Evolutionary conservation across 2,888 invertebrate species (phyloP), one percentile per base, ranked within the genome.

Genomic region (Unio pictorum): DNA sequence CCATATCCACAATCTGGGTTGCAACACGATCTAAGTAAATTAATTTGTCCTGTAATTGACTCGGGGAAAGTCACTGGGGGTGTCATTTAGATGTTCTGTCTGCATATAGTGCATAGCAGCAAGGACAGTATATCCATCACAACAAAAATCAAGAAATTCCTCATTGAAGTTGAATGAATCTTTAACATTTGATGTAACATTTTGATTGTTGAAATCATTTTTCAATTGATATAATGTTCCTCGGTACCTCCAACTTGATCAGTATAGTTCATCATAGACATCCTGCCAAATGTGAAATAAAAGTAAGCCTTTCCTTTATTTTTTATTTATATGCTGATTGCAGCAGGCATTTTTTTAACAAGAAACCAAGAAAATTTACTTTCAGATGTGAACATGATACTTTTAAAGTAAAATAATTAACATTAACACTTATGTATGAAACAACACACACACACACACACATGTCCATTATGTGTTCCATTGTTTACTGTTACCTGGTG

Each of bases 101-200:
- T 67, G 28, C 66, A 73, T 61, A 26, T 57, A 64, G 23, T 70
- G 56, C 56, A 71, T n/a, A 4, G 73, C 76, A 55, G 64, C 61
- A n/a, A 74, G 23, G 8, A 66, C 60, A 17, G 71, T 59, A 64
- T 67, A 75, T 26, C 68, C 73, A 28, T 68, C 30, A n/a, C 64
- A 34, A 30, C 67, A 69, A 56, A 75, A 73, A 3, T 71, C 62
- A 18, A 75, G 55, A 57, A 71, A 75, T 56, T 75, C 73, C 56
- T 71, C 67, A 55, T 63, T 69, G 67, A 66, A 34, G 58, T 69
- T 69, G 63, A 74, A 74, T n/a, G 66, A 66, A 11, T 76, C 55
- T n/a, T 76, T 73, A 4, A 76, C 69, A 69, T 76, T 71, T 4
- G n/a, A 20, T n/a, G 69, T 66, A 20, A 73, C 71, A 73, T 64